These are phyloP conservation scores for Brachionus rubens DNA, from an alignment of 1,140 invertebrate species.

Conservation along the genomic window DNA sequence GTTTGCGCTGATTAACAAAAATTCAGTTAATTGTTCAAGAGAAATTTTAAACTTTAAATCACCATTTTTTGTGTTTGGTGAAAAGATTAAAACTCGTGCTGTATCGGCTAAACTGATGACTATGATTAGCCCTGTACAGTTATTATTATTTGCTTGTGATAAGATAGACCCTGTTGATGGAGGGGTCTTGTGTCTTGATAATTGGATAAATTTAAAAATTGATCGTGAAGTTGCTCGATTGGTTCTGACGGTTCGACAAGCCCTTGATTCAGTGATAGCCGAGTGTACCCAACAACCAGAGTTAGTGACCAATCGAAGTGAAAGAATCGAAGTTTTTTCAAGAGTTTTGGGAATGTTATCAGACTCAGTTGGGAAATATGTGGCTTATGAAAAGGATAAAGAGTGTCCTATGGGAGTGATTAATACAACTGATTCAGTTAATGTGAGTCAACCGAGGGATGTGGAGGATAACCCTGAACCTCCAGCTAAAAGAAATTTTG, in stretches of 20 bases:
- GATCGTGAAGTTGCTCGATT: neutral
- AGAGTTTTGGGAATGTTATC: neutral
- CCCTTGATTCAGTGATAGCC: neutral
- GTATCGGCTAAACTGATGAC: constrained; percentile 96
- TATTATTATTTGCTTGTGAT: constrained; percentile 77
- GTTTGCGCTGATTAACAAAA: constrained; percentile 88
- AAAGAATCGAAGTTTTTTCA: neutral
- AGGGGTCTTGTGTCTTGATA: neutral
- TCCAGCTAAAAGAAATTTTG: too few relatives aligned
- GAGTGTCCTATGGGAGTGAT: neutral
- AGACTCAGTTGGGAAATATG: neutral
- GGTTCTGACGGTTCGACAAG: neutral
- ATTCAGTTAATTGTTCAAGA: constrained; percentile 84
- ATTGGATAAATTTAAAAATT: constrained; percentile 7
- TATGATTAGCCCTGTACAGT: constrained; percentile 88
- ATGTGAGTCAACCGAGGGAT: neutral
- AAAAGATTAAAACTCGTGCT: constrained; percentile 91
- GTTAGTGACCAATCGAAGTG: neutral
- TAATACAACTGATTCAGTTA: neutral
- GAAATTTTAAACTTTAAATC: constrained; percentile 74
- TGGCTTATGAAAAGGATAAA: neutral
- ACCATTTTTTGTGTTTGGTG: constrained; percentile 94
- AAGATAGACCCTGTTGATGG: neutral
- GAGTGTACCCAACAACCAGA: neutral
- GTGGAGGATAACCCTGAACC: too few relatives aligned